Evolutionary conservation across 2,888 invertebrate genomes (phyloP).

Genomic region (Xestia ashworthii): DNA sequence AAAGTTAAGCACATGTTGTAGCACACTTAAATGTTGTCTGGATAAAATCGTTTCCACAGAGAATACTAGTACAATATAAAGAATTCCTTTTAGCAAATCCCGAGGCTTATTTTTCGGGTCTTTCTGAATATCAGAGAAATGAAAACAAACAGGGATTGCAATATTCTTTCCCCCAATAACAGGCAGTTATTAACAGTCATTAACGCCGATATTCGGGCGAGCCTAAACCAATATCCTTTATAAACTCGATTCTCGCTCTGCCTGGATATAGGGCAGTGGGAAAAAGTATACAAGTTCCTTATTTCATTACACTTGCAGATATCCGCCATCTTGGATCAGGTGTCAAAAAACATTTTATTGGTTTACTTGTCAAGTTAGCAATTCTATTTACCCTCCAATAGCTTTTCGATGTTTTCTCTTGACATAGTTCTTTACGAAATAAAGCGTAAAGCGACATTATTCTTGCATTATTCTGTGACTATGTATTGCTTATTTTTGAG

Average conservation of each 20-base stretch:
- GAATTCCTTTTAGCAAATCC: conserved; percentile 26
- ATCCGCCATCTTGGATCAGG: conserved; percentile 43
- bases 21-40: conserved; percentile 23
- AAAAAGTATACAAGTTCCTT: conserved; percentile 20
- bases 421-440: conserved; percentile 25
- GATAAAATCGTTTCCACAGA: conserved; percentile 33
- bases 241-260: conserved; percentile 1
- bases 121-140: conserved; percentile 33
- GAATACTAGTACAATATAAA: conserved; percentile 14
- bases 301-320: conserved; percentile 38
- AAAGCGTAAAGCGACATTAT: conserved; percentile 27
- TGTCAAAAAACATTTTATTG: conserved; percentile 62
- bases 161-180: conserved; percentile 59
- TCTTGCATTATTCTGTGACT: conserved; percentile 38
- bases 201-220: conserved; percentile 48
- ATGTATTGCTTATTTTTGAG: conserved; percentile 39
- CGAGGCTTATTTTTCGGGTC: conserved; percentile 14
- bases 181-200: conserved; percentile 52
- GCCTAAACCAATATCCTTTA: conserved; percentile 53
- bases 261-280: not conserved
- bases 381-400: conserved; percentile 49
- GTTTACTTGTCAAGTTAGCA: conserved; percentile 59
- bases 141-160: conserved; percentile 53
- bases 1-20: conserved; percentile 26
- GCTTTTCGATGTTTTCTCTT: conserved; percentile 45